Conservation (phyloP, 2,113 vertebrate species). For the Dendrocopos noguchii region DNA sequence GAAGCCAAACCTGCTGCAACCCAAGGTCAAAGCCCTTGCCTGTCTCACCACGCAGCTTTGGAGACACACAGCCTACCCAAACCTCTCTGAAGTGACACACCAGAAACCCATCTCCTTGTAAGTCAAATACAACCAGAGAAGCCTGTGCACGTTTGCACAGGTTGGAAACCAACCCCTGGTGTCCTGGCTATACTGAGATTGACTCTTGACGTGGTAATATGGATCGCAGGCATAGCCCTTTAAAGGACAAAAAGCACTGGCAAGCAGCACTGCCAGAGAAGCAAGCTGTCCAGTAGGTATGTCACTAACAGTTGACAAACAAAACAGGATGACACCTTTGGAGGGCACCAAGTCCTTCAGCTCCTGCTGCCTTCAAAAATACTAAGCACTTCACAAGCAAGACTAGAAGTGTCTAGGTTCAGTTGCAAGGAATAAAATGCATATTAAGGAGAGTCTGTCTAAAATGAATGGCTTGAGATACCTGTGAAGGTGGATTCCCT, state of each 20-base stretch:
- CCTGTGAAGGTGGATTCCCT: neutral
- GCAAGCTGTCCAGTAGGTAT: neutral
- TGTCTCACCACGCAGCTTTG: neutral
- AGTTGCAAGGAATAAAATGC: neutral
- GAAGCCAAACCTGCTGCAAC: neutral
- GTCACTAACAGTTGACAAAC: neutral
- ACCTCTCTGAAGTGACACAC: neutral
- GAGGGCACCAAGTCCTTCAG: neutral
- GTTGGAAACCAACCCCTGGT: neutral
- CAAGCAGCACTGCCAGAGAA: neutral
- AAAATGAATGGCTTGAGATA: neutral
- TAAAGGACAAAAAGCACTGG: neutral
- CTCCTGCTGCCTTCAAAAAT: neutral
- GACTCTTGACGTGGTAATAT: neutral
- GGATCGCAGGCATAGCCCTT: neutral
- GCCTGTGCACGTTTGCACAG: too few relatives aligned
- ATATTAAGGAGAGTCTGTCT: neutral
- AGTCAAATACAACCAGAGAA: neutral
- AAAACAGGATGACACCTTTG: neutral
- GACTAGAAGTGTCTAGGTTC: neutral
- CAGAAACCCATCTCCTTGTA: neutral
- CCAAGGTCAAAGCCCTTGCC: neutral
- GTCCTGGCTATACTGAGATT: neutral
- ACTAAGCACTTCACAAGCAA: neutral
- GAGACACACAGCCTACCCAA: neutral